Conservation (phyloP, 2,888 invertebrate genomes). For the Lacanobia oleracea region DNA sequence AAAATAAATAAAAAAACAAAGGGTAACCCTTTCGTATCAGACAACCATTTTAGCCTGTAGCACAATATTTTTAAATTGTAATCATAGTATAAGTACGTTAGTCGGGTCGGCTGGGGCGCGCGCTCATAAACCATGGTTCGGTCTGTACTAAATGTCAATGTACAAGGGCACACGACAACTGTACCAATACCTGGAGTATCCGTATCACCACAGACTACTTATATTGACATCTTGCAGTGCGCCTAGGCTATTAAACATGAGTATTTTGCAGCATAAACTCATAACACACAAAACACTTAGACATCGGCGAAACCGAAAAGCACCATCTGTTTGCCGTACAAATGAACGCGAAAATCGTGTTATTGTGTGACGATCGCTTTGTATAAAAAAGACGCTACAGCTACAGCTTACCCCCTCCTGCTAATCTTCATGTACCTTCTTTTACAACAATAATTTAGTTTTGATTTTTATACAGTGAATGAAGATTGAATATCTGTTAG, state of each 20-base stretch:
- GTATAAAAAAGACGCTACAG: no score
- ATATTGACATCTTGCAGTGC: conserved; percentile 4
- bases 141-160: conserved; percentile 84
- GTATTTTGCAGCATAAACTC: background rate
- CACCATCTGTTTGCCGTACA: no score
- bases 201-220: conserved; percentile 27
- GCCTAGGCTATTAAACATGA: background rate
- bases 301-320: no score
- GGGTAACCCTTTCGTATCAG: conserved; percentile 29
- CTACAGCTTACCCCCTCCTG: no score
- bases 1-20: conserved; percentile 15
- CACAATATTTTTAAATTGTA: conserved; percentile 67
- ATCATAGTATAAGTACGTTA: conserved; percentile 65
- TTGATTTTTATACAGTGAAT: background rate
- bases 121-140: conserved; percentile 80
- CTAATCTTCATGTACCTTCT: no score
- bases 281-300: no score
- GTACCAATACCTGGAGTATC: conserved; percentile 43
- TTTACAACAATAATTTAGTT: background rate
- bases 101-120: conserved; percentile 56
- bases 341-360: no score
- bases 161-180: conserved; percentile 69
- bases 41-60: conserved; percentile 36
- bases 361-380: no score
- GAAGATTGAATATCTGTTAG: background rate